Evolutionary conservation across 1,140 invertebrate species (phyloP).

Genomic region (Trichomalopsis sarcophagae): DNA sequence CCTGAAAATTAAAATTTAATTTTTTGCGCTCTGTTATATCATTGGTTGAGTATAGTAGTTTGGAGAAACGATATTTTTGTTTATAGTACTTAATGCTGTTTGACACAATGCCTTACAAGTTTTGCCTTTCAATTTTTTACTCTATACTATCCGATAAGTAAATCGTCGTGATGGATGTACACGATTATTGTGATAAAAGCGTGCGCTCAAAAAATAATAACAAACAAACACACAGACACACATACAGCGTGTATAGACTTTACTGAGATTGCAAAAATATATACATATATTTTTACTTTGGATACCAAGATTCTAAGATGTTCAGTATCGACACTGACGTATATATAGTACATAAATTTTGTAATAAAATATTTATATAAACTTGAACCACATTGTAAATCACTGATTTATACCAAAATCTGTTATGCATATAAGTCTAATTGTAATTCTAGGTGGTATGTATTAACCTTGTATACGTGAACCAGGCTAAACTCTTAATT

Average conservation of each 20-base stretch:
- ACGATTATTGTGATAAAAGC: constrained; percentile 46
- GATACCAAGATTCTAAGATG: constrained; percentile 17
- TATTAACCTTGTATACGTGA: no score
- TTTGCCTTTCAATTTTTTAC: constrained; percentile 6
- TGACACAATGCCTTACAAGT: constrained; percentile 12
- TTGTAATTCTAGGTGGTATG: no score
- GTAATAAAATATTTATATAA: constrained; percentile 50
- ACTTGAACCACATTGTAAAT: constrained; percentile 35
- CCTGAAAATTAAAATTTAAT: not conserved
- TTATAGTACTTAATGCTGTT: constrained; percentile 22
- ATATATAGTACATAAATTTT: constrained; percentile 29
- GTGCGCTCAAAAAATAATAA: constrained; percentile 19
- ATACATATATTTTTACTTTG: constrained; percentile 45
- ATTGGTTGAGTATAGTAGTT: not conserved
- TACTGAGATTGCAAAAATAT: constrained; percentile 28
- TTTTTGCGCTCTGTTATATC: not conserved
- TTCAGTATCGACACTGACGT: not conserved
- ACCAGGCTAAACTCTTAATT: no score
- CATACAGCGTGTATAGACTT: not conserved
- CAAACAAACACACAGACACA: not conserved
- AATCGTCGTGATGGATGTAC: constrained; percentile 21
- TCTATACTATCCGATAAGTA: constrained; percentile 29
- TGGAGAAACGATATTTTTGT: not conserved
- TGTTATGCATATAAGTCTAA: no score
- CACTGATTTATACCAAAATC: constrained; percentile 30